Evolutionary conservation across 1,140 invertebrate genomes (phyloP).

Genomic region (Eueides isabella): DNA sequence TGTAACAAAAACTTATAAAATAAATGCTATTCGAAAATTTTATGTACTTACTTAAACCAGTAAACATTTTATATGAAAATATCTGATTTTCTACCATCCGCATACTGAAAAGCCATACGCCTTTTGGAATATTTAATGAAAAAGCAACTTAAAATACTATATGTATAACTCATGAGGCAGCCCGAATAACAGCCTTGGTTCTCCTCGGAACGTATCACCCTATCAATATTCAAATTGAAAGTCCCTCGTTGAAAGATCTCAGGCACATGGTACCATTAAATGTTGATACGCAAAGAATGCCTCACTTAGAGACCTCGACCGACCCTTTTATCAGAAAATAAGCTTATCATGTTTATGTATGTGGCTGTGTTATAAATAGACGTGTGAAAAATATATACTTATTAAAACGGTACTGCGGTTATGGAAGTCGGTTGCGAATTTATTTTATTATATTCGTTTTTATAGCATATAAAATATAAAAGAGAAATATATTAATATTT

Average conservation of each 20-base stretch:
- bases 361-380: constrained; percentile 48
- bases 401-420: constrained; percentile 31
- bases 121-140: neutral
- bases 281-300: constrained; percentile 72
- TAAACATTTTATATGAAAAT: neutral
- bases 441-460: constrained; percentile 1
- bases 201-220: constrained; percentile 47
- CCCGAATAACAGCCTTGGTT: constrained; percentile 38
- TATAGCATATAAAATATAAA: neutral
- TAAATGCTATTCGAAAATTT: too few relatives aligned
- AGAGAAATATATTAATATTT: neutral
- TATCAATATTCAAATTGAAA: constrained; percentile 76
- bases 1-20: too few relatives aligned
- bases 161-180: neutral
- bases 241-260: constrained; percentile 65
- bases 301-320: constrained; percentile 64
- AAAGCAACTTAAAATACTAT: neutral
- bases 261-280: constrained; percentile 72
- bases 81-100: neutral
- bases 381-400: constrained; percentile 36
- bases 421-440: constrained; percentile 24
- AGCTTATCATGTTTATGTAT: constrained; percentile 74
- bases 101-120: neutral
- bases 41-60: too few relatives aligned
- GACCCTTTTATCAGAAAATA: constrained; percentile 77